Conservation (phyloP, 2,888 invertebrate species). For the Serrognathus titanus region DNA sequence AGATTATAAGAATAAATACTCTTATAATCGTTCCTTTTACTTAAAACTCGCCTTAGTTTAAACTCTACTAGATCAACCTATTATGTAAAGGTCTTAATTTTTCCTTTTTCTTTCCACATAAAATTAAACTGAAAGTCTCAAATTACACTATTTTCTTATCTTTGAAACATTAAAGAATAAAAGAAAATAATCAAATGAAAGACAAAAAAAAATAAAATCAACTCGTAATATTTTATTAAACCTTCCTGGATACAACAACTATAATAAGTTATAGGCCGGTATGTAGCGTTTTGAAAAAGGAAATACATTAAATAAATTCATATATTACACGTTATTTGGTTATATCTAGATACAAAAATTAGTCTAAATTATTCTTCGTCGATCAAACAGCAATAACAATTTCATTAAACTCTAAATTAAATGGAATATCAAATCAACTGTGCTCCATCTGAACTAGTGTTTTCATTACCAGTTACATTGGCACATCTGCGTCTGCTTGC, state of each 20-base stretch:
- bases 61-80: too few relatives aligned
- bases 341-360: slow-evolving; percentile 17
- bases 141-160: too few relatives aligned
- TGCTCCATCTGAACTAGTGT: slow-evolving; percentile 19
- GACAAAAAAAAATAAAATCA: slow-evolving; percentile 1
- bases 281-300: slow-evolving; percentile 21
- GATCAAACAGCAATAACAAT: slow-evolving; percentile 21
- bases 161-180: too few relatives aligned
- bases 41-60: too few relatives aligned
- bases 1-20: too few relatives aligned
- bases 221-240: slow-evolving; percentile 27
- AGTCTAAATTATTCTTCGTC: slow-evolving; percentile 15
- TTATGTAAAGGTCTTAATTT: too few relatives aligned
- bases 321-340: slow-evolving; percentile 9
- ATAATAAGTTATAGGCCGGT: slow-evolving; percentile 27
- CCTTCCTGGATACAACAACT: slow-evolving; percentile 17
- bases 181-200: not conserved
- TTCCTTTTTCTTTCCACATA: too few relatives aligned
- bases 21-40: too few relatives aligned
- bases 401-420: slow-evolving; percentile 13
- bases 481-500: slow-evolving; percentile 11
- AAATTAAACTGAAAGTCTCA: too few relatives aligned
- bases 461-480: slow-evolving; percentile 8
- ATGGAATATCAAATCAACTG: slow-evolving; percentile 16
- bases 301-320: slow-evolving; percentile 16